These are phyloP conservation scores for Heliopora coerulea DNA, from an alignment of 92 coral and sea anemone species.

Conservation along the genomic window DNA sequence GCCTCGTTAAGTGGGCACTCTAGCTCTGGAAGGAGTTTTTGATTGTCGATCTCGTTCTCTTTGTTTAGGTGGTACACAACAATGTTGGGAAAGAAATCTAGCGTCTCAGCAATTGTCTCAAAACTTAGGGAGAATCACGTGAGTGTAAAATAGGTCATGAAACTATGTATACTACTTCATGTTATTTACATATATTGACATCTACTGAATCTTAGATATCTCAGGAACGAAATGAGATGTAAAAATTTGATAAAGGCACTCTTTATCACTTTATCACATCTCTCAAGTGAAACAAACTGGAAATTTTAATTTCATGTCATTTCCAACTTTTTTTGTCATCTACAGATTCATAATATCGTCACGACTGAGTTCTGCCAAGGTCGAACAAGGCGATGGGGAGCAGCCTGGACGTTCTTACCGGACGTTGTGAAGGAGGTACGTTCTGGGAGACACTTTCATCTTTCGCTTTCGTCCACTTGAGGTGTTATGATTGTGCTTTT, in stretches of 20 bases:
- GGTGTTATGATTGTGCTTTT: too few relatives aligned
- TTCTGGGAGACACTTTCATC: too few relatives aligned
- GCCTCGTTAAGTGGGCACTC: too few relatives aligned
- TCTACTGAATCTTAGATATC: too few relatives aligned
- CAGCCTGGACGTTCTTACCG: slow-evolving; percentile 87
- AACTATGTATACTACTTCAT: not conserved
- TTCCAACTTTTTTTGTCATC: not conserved
- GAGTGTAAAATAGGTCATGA: slow-evolving; percentile 24
- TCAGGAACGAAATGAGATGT: too few relatives aligned
- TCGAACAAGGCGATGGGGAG: slow-evolving; percentile 91
- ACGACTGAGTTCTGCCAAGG: slow-evolving; percentile 95
- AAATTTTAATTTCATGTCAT: not conserved
- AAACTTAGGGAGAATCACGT: slow-evolving; percentile 67
- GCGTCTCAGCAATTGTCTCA: slow-evolving; percentile 66
- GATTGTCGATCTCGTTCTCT: too few relatives aligned
- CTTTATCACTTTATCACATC: too few relatives aligned
- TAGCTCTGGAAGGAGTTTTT: too few relatives aligned
- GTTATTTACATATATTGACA: too few relatives aligned
- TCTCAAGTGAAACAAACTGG: too few relatives aligned
- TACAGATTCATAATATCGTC: slow-evolving; percentile 59
- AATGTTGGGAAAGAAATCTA: slow-evolving; percentile 95
- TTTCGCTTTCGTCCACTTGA: too few relatives aligned
- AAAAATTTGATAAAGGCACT: too few relatives aligned
- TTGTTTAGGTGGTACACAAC: slow-evolving; percentile 82
- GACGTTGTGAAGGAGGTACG: slow-evolving; percentile 55